Evolutionary conservation across 2,888 invertebrate species (phyloP).

Genomic region (Hydraecia micacea): DNA sequence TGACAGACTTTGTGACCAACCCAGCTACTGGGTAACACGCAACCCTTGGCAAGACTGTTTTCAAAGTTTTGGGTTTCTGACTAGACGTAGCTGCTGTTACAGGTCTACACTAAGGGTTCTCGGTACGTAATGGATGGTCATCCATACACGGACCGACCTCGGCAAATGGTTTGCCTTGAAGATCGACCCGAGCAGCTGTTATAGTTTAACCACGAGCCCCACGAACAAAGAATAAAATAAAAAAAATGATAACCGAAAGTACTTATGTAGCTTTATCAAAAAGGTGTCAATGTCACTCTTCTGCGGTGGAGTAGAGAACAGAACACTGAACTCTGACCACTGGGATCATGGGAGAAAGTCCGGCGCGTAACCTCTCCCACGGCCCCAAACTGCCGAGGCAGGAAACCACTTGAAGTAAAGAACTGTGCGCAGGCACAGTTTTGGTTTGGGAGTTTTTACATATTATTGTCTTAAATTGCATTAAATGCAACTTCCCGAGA

Average conservation of each 20-base stretch:
- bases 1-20: neutral
- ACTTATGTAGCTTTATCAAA: slow-evolving; percentile 63
- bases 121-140: neutral
- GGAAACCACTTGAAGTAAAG: slow-evolving; percentile 60
- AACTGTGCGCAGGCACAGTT: slow-evolving; percentile 71
- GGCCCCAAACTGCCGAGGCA: slow-evolving; percentile 71
- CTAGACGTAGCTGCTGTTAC: neutral
- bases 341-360: slow-evolving; percentile 71
- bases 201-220: neutral
- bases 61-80: neutral
- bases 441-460: slow-evolving; percentile 68
- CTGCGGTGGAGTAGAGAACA: slow-evolving; percentile 85
- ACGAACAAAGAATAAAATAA: neutral
- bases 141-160: neutral
- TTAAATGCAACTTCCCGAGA: slow-evolving; percentile 79
- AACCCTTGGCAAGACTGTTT: neutral
- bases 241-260: no score
- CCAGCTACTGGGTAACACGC: neutral
- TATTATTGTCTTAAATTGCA: slow-evolving; percentile 70
- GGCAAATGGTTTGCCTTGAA: neutral
- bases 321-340: slow-evolving; percentile 82
- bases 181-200: neutral
- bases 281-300: slow-evolving; percentile 81
- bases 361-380: slow-evolving; percentile 77
- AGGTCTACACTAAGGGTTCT: neutral